Evolutionary conservation across 2,797 vertebrate genomes (phyloP), one percentile per base, ranked within the genome.

Genomic region (Balearica regulorum): DNA sequence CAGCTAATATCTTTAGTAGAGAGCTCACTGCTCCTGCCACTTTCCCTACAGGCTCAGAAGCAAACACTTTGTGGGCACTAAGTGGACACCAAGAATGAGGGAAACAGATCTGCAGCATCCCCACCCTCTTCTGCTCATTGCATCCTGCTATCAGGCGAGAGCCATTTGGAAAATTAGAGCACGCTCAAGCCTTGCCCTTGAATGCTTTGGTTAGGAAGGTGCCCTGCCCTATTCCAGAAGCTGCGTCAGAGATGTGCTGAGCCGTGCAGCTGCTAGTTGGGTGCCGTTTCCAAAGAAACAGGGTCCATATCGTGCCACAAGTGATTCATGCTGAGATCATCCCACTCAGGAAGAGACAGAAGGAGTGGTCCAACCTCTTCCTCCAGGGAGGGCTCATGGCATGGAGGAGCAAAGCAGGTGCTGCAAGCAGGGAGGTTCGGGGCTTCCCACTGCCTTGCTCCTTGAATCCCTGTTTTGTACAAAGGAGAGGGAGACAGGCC

Each of bases 201-300:
- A 94, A 96, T 96, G 87, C 89, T 95, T 97, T 0, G 0, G 82
- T 96, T 96, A 95, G 95, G 93, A 96, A 90, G 83, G 90, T 96
- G 96, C 97, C 97, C 94, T 94, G 84, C 97, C 97, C 97, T 94
- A 11, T 62, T 91, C 87, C 93, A 72, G 93, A 96, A 97, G 94
- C 85, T 93, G 70, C 18, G 76, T 93, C 92, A 96, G 93, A 85
- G 92, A 76, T 31, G 8, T 87, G 94, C 95, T 93, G 96, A 96
- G 75, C 91, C 76, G 24, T 90, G 86, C 97, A 98, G 97, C 97
- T 98, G 97, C 94, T 96, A 60, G 90, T 51, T 94, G 89, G 89
- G 78, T 11, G 10, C 66, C 1, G 35, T 95, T 96, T 94, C 96
- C 91, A 93, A 93, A 91, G 94, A 96, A 96, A 97, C 58, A 25